phyloP scores from a whole-genome alignment of 2,888 invertebrate species.

The Argyra leucocephala region DNA sequence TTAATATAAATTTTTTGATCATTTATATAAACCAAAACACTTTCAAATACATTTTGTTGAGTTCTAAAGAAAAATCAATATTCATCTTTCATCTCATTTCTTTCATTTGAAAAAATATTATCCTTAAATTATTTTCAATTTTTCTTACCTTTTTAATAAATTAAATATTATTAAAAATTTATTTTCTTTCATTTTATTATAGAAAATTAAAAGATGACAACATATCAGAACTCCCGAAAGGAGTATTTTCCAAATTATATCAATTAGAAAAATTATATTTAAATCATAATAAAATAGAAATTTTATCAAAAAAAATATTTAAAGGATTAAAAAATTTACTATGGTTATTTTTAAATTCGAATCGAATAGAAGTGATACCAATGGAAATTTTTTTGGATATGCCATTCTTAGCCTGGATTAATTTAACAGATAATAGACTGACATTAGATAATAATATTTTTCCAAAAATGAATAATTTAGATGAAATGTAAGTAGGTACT shows the following conservation, averaged over 20 bases:
- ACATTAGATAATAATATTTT: constrained; percentile 43
- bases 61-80: too few relatives aligned
- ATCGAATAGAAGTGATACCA: constrained; percentile 43
- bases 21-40: too few relatives aligned
- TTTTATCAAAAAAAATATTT: constrained; percentile 41
- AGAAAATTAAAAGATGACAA: constrained; percentile 39
- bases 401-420: constrained; percentile 42
- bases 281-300: constrained; percentile 34
- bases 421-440: constrained; percentile 46
- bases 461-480: constrained; percentile 41
- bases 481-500: constrained; percentile 48
- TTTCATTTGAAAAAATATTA: neutral
- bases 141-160: neutral
- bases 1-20: too few relatives aligned
- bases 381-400: constrained; percentile 42
- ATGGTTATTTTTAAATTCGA: constrained; percentile 45
- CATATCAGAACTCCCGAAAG: constrained; percentile 38
- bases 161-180: neutral
- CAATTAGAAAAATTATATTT: constrained; percentile 35
- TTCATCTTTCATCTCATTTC: constrained; percentile 12
- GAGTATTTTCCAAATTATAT: constrained; percentile 32
- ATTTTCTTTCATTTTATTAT: constrained; percentile 7
- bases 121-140: neutral
- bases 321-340: constrained; percentile 41
- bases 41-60: too few relatives aligned